A percentile compares a stretch with the other conserved stretches of the same genome.
Conservation (phyloP, 2,888 invertebrate genomes). For the Lasioglossum villosulum region DNA sequence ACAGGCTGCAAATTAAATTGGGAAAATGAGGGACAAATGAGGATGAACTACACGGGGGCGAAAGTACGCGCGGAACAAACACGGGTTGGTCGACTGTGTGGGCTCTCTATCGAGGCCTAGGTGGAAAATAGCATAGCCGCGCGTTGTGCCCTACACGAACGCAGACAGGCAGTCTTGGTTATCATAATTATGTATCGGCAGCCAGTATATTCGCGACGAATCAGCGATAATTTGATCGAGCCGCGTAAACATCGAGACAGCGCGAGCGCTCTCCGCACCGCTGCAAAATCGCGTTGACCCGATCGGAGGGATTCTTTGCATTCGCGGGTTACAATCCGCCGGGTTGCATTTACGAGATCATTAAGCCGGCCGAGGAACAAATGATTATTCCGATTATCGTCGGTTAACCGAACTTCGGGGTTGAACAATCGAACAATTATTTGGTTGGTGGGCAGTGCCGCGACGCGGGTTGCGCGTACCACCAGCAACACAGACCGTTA, state of each 20-base stretch:
- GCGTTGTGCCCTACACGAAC: neutral
- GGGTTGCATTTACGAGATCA: slow-evolving; percentile 56
- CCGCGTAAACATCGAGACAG: neutral
- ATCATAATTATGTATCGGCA: slow-evolving; percentile 12
- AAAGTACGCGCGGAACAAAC: neutral
- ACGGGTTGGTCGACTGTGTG: neutral
- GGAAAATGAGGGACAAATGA: slow-evolving; percentile 2
- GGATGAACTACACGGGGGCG: neutral
- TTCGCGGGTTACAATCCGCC: slow-evolving; percentile 8
- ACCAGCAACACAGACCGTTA: slow-evolving; percentile 10
- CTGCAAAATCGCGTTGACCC: slow-evolving; percentile 8
- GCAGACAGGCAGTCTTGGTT: neutral
- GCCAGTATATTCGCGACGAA: slow-evolving; percentile 4
- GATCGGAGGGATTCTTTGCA: slow-evolving; percentile 32
- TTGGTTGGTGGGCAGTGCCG: slow-evolving; percentile 34
- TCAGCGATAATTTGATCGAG: slow-evolving; percentile 32
- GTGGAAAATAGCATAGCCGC: neutral
- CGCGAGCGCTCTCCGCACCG: neutral
- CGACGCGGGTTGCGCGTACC: neutral
- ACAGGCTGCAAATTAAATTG: neutral
- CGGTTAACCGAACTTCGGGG: slow-evolving; percentile 63
- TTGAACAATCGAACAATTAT: slow-evolving; percentile 65
- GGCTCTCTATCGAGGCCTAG: neutral
- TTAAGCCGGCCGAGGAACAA: slow-evolving; percentile 52
- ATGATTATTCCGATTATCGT: slow-evolving; percentile 68